Evolutionary conservation across 2,888 invertebrate genomes (phyloP).

Genomic region (Auanema sp.): DNA sequence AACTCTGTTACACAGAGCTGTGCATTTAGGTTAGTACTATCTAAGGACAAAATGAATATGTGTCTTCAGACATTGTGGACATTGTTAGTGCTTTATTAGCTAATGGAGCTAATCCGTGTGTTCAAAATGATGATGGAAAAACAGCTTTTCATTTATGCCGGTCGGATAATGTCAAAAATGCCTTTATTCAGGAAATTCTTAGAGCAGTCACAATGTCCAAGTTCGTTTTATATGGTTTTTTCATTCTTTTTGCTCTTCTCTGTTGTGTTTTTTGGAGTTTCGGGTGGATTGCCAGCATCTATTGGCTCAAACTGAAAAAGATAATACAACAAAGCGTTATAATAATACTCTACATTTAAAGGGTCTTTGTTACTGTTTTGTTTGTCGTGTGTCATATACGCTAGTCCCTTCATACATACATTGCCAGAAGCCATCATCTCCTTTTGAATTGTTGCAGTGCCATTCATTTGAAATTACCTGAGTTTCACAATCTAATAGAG

Average conservation of each 20-base stretch:
- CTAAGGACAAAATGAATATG: background rate
- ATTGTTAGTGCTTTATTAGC: constrained; percentile 71
- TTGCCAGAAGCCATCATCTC: constrained; percentile 20
- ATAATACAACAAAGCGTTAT: too few species aligned
- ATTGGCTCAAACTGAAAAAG: background rate
- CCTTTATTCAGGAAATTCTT: constrained; percentile 72
- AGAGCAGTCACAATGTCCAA: constrained; percentile 72
- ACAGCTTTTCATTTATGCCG: constrained; percentile 68
- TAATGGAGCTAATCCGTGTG: constrained; percentile 71
- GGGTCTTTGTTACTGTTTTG: too few species aligned
- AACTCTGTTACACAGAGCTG: constrained; percentile 65
- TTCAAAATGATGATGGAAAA: constrained; percentile 70
- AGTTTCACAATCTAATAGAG: too few species aligned
- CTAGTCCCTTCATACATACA: constrained; percentile 15
- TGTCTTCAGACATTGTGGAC: constrained; percentile 47
- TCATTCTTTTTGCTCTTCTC: constrained; percentile 2
- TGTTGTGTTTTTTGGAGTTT: background rate
- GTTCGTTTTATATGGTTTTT: constrained; percentile 64
- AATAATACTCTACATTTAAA: too few species aligned
- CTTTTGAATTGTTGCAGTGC: constrained; percentile 2
- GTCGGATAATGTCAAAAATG: constrained; percentile 68
- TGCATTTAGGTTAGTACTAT: constrained; percentile 27
- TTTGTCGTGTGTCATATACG: too few species aligned
- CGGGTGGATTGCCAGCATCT: background rate
- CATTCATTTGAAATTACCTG: too few species aligned